Evolutionary conservation across 2,888 invertebrate genomes (phyloP), one percentile per base, ranked within the genome.

Genomic region (Odontocerum albicorne): DNA sequence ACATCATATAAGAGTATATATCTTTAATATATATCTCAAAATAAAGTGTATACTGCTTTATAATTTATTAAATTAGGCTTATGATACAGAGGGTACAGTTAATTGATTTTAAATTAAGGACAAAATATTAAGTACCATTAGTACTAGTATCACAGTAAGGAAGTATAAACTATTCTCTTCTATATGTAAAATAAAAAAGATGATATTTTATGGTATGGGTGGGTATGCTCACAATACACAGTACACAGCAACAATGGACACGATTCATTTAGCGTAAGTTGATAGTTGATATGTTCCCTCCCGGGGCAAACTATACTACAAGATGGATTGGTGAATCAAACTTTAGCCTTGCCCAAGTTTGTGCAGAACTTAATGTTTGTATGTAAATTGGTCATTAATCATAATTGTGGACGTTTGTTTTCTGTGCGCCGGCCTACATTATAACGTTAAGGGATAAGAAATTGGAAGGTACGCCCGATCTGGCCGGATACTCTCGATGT

Each of bases 401-500:
- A 78, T 78, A 73, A 77, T 78, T 75, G 73, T 72, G 72, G 73
- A 75, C 75, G 74, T 78, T 77, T 77, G 75, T 75, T 71, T 74
- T 75, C 70, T 72, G 71, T 72, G 74, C n/a, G n/a, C 74, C 71
- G 71, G 73, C 68, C 73, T 74, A 73, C 71, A 74, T 76, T 77
- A 77, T 77, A 75, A 77, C 75, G 75, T 77, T 77, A 46, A 77
- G 75, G 77, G 76, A 77, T 77, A 78, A 77, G 78, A 78, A 77
- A 78, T 77, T 77, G 77, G 77, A 77, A 56, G 56, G 52, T 49
- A 36, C 33, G 31, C 42, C 16, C n/a, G n/a, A n/a, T n/a, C n/a
- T n/a, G 15, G 42, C 39, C 54, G 54, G 54, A 54, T 55, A 49
- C 54, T 46, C 45, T 45, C 31, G 39, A 27, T 4, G 35, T 10